Percentiles rank a stretch among this genome's conserved stretches.
These are phyloP conservation scores for Mastomys natalensis DNA, from an alignment of 2,113 vertebrate genomes.

Conservation along the genomic window DNA sequence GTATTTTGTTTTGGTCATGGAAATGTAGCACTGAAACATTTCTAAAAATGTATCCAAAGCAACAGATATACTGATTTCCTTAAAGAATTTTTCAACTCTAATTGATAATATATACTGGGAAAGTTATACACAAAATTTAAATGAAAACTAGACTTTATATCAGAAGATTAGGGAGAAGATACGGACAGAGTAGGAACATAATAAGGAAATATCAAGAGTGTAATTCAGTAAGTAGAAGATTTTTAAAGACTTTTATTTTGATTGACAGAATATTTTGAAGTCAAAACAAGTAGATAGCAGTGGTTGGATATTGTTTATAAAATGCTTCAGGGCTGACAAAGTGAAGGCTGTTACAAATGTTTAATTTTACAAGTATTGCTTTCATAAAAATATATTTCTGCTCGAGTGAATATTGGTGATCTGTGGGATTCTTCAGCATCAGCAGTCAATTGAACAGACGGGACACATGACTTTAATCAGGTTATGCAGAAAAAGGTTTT, in stretches of 20 bases:
- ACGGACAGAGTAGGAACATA: background rate
- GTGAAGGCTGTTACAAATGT: background rate
- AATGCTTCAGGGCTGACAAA: background rate
- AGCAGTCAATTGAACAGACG: conserved; percentile 48
- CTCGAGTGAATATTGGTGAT: conserved; percentile 15
- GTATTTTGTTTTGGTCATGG: background rate
- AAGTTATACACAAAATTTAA: background rate
- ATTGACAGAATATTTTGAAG: background rate
- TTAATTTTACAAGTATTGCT: background rate
- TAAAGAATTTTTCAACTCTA: background rate
- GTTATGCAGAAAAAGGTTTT: conserved; percentile 55
- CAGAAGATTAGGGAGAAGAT: background rate
- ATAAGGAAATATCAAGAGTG: background rate
- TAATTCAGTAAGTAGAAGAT: background rate
- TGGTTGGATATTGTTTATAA: background rate
- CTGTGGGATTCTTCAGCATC: background rate
- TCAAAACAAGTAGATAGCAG: background rate
- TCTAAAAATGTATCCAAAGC: background rate
- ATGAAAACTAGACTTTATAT: background rate
- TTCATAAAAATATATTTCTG: background rate
- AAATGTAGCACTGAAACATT: background rate
- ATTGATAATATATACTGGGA: background rate
- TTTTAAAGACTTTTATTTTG: background rate
- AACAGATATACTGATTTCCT: background rate
- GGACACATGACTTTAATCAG: conserved; percentile 40